Evolutionary conservation across 2,888 invertebrate genomes (phyloP).

Genomic region (Odontothrips loti): DNA sequence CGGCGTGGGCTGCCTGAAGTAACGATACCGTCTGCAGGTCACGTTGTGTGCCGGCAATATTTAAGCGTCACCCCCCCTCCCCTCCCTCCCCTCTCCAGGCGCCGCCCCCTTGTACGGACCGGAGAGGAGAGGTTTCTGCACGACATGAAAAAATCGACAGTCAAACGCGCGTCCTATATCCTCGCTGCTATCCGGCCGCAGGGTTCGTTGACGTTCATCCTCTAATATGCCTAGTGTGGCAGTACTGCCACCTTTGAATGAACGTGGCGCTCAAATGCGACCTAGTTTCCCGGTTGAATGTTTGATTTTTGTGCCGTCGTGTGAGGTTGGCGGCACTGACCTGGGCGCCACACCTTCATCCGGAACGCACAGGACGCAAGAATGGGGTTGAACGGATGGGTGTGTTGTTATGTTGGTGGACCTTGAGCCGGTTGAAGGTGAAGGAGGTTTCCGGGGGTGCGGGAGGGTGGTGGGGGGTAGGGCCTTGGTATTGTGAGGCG

Average conservation of each 20-base stretch:
- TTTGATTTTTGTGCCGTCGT: background rate
- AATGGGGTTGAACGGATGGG: too few relatives aligned
- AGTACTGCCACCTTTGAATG: background rate
- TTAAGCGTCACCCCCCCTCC: background rate
- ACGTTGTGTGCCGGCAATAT: constrained; percentile 3
- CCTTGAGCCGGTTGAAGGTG: background rate
- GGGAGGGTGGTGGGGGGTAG: background rate
- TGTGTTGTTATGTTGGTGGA: background rate
- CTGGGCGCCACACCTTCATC: background rate
- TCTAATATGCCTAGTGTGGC: background rate
- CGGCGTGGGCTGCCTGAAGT: background rate
- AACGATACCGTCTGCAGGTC: constrained; percentile 6
- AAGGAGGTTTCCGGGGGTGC: background rate
- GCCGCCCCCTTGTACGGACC: too few relatives aligned
- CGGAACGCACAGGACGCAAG: background rate
- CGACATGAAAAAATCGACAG: background rate
- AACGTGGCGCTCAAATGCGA: too few relatives aligned
- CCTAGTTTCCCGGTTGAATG: too few relatives aligned
- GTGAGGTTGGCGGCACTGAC: background rate
- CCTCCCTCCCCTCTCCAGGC: background rate
- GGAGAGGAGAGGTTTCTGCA: background rate
- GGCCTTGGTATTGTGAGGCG: background rate
- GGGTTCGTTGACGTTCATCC: background rate
- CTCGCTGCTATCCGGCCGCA: background rate
- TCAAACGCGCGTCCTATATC: too few relatives aligned